Evolutionary conservation across 2,797 vertebrate species (phyloP), one percentile per base, ranked within the genome.

Genomic region (Harpagifer antarcticus): DNA sequence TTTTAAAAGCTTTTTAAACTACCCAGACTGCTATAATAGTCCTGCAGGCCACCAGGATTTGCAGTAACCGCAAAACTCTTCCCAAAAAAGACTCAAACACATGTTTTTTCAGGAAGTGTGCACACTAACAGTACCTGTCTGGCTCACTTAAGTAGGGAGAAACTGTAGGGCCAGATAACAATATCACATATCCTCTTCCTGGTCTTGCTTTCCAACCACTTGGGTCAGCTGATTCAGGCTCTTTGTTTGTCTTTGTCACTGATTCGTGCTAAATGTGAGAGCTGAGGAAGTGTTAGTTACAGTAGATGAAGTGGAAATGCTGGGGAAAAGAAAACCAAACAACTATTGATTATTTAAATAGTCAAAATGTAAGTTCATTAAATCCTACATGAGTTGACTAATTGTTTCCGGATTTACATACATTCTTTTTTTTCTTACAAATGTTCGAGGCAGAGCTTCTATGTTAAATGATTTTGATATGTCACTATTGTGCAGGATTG

Each of bases 191-290:
- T 86, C 88, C 61, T 79, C 74, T 74, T 84, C 74, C 74, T 68
- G 55, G 86, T 90, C 82, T 79, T 86, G 79, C 82, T 89, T 90
- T 82, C 81, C 75, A 87, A 85, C 70, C 68, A 42, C 81, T 37
- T 43, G n/a, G 75, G 81, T 90, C 86, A 93, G 91, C 87, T 93
- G 92, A 91, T 89, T 63, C 6, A n/a, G 52, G 65, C 15, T 9
- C 68, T 78, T 60, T 48, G 57, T 64, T 82, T 37, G 33, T 59
- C 71, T 56, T 73, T 65, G n/a, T 54, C 17, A 44, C 54, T 70
- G 76, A 68, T 86, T 86, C 62, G 52, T 76, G 60, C 31, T 75
- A 27, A 65, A 68, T 60, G 42, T 19, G 44, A 63, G 64, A 63
- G 31, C 33, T 64, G 44, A 58, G 42, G 20, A 62, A 31, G 13